phyloP scores from a whole-genome alignment of 1,140 invertebrate genomes.

The Drosophila virilis region DNA sequence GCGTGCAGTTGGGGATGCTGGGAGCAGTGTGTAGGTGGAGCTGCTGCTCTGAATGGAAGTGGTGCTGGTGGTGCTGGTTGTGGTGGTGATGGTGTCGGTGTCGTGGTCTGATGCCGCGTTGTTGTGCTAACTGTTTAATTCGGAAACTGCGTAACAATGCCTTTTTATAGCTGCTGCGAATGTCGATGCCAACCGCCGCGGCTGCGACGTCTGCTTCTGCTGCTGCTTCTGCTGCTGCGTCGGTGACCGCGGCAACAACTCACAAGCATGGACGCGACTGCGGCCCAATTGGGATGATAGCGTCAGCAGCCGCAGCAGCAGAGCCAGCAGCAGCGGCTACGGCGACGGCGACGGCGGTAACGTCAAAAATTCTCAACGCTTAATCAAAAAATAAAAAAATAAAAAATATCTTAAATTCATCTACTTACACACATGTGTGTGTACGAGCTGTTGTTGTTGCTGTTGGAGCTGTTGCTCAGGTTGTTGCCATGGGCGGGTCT shows the following conservation, averaged over 20 bases:
- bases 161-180: conserved; percentile 68
- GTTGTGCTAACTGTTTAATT: conserved; percentile 79
- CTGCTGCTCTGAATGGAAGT: neutral
- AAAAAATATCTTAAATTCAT: conserved; percentile 75
- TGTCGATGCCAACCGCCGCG: conserved; percentile 7
- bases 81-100: neutral
- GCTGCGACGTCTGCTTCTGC: conserved; percentile 16
- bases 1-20: neutral
- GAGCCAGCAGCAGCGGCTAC: conserved; percentile 11
- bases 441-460: conserved; percentile 30
- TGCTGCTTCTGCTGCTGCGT: conserved; percentile 16
- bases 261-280: conserved; percentile 17
- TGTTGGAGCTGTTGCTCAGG: conserved; percentile 23
- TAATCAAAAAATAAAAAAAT: conserved; percentile 66
- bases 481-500: conserved; percentile 24
- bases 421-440: conserved; percentile 67
- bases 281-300: conserved; percentile 38
- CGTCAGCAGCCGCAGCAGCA: conserved; percentile 20
- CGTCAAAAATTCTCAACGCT: conserved; percentile 73
- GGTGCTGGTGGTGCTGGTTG: neutral
- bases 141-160: conserved; percentile 76
- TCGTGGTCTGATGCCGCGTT: conserved; percentile 51
- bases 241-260: conserved; percentile 33
- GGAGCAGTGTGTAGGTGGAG: neutral
- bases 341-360: conserved; percentile 17